A percentile compares a stretch with the other conserved stretches of the same genome.
Conservation (phyloP, 2,888 invertebrate genomes). For the Tryphoninae sp. region DNA sequence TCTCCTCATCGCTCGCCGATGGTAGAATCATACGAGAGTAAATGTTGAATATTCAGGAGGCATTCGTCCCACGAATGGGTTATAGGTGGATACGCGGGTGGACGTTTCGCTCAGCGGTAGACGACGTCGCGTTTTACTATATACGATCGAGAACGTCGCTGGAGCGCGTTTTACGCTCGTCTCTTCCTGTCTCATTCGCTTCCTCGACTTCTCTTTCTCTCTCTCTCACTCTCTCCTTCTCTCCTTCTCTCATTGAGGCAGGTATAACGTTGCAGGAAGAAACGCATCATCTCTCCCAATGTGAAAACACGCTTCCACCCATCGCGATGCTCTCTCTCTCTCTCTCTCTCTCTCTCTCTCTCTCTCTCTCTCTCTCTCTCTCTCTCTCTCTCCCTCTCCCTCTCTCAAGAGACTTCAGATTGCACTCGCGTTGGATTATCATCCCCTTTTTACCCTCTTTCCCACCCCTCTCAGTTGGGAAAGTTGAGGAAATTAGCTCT, state of each 20-base stretch:
- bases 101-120: slow-evolving; percentile 52
- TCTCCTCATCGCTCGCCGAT: slow-evolving; percentile 51
- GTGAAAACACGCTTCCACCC: slow-evolving; percentile 40
- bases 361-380: not conserved
- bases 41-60: slow-evolving; percentile 76
- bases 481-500: slow-evolving; percentile 76
- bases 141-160: slow-evolving; percentile 56
- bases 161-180: slow-evolving; percentile 15
- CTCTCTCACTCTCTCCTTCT: not conserved
- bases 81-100: slow-evolving; percentile 67
- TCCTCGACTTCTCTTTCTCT: not conserved
- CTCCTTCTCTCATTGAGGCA: slow-evolving; percentile 14
- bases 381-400: not conserved
- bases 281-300: slow-evolving; percentile 44
- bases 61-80: slow-evolving; percentile 74
- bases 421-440: slow-evolving; percentile 56
- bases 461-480: slow-evolving; percentile 32
- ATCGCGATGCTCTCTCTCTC: not conserved
- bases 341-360: not conserved
- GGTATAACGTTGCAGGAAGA: slow-evolving; percentile 30
- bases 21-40: slow-evolving; percentile 62
- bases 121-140: slow-evolving; percentile 48
- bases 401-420: slow-evolving; percentile 41
- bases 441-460: slow-evolving; percentile 17
- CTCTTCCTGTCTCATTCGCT: not conserved